Conservation (phyloP, 2,113 vertebrate species). For the Lethenteron reissneri region DNA sequence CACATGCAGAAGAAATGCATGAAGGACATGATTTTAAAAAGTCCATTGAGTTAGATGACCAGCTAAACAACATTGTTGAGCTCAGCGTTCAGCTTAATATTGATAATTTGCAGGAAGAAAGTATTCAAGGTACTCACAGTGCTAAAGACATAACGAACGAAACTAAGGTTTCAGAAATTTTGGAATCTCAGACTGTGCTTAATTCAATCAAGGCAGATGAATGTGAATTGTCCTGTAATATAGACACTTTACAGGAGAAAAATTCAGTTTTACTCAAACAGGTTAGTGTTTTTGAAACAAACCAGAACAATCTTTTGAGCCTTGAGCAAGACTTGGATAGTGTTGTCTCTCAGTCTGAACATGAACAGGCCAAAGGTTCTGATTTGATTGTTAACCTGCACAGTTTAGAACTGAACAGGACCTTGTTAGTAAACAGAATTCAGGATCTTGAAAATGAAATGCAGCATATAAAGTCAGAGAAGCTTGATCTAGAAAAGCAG, state of each 20-base stretch:
- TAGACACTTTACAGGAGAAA: slow-evolving; percentile 20
- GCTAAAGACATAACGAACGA: no score
- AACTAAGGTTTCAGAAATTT: no score
- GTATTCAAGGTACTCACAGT: no score
- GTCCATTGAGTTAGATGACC: no score
- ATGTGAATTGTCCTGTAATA: no score
- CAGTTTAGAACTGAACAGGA: slow-evolving; percentile 21
- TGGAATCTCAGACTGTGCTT: no score
- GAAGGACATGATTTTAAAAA: no score
- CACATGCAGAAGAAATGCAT: no score
- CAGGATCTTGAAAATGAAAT: slow-evolving; percentile 30
- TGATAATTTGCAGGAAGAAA: no score
- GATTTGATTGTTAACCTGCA: slow-evolving; percentile 21
- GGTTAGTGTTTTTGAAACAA: slow-evolving; percentile 16
- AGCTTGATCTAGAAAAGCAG: slow-evolving; percentile 24
- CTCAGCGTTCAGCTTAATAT: no score
- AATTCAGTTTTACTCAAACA: slow-evolving; percentile 17
- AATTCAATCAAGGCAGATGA: no score
- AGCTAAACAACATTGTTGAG: no score
- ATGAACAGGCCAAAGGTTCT: slow-evolving; percentile 15
- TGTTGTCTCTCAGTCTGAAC: slow-evolving; percentile 22
- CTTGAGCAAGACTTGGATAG: slow-evolving; percentile 23
- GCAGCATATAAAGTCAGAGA: slow-evolving; percentile 28
- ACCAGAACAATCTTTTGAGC: slow-evolving; percentile 14
- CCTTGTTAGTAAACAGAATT: slow-evolving; percentile 28